Percentiles rank a stretch among this genome's conserved stretches.
Conservation (phyloP, 2,797 vertebrate species). For the Nasua narica region DNA sequence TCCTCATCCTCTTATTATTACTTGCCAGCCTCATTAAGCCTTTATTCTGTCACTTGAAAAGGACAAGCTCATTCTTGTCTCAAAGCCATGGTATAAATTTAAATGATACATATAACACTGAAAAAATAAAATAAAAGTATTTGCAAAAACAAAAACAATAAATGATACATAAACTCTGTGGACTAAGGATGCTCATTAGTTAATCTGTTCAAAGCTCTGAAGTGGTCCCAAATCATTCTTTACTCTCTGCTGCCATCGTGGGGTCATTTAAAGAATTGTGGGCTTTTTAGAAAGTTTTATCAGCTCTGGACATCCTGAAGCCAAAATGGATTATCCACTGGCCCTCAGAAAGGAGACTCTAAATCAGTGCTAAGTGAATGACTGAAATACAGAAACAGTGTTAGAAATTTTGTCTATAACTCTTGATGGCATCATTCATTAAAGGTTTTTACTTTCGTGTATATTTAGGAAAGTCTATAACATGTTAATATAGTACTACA, state of each 20-base stretch:
- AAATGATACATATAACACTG: not conserved
- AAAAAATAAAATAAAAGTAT: no score
- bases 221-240: not conserved
- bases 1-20: not conserved
- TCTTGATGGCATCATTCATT: not conserved
- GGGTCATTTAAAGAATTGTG: not conserved
- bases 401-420: conserved; percentile 2
- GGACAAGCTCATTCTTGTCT: not conserved
- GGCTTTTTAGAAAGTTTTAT: not conserved
- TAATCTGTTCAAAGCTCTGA: not conserved
- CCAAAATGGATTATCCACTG: not conserved
- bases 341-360: not conserved
- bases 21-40: not conserved
- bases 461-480: not conserved
- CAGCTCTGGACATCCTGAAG: not conserved
- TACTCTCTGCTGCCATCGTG: not conserved
- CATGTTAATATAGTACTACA: not conserved
- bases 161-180: not conserved
- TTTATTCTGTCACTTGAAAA: not conserved
- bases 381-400: not conserved
- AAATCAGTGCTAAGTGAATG: not conserved
- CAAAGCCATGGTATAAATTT: not conserved
- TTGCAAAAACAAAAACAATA: not conserved
- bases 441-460: not conserved
- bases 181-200: not conserved